Evolutionary conservation across 2,888 invertebrate genomes (phyloP), one percentile per base, ranked within the genome.

Genomic region (Diploptera punctata): DNA sequence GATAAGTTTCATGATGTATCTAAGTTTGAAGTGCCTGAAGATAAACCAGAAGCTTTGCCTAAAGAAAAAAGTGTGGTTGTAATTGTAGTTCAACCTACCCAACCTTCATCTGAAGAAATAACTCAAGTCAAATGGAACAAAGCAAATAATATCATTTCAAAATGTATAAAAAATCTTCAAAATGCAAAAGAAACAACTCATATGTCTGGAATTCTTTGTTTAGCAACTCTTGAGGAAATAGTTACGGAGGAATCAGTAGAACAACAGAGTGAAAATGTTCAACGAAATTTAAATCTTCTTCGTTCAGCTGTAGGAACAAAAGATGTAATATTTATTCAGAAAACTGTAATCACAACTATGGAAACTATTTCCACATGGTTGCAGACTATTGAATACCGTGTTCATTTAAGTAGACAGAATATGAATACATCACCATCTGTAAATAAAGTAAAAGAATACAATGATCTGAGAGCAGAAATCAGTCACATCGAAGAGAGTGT

Each of bases 331-430:
- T 82, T 87, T 16, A 87, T 91, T 49, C 92, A 93, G 81, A 89
- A 88, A 77, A 90, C 89, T 52, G 86, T 94, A 13, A 87, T 93
- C 10, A 89, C 90, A 24, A 89, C 93, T 0, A 90, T 94, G 61
- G 93, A 94, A 81, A 92, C 90, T 0, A 91, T 95, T 52, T 93
- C 93, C 0, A 90, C 91, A 16, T 94, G 94, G 93, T 81, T 95
- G 54, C 93, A 95, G 83, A 93, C 92, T 29, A 93, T 95, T 73
- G 93, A 94, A 80, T 93, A 93, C 77, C 88, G 90, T 78, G 91
- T 94, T 61, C 91, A 89, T 77, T 81, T 89, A 26, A 87, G 86
- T 74, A 80, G 86, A n/a, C 86, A 87, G 76, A 85, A 87, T 80
- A 86, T 85, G 0, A 84, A 84, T 21, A 86, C 88, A 62, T 87